Percentiles rank a stretch among this genome's conserved stretches.
Conservation (phyloP, 2,888 invertebrate species). For the Petrophora chlorosata region DNA sequence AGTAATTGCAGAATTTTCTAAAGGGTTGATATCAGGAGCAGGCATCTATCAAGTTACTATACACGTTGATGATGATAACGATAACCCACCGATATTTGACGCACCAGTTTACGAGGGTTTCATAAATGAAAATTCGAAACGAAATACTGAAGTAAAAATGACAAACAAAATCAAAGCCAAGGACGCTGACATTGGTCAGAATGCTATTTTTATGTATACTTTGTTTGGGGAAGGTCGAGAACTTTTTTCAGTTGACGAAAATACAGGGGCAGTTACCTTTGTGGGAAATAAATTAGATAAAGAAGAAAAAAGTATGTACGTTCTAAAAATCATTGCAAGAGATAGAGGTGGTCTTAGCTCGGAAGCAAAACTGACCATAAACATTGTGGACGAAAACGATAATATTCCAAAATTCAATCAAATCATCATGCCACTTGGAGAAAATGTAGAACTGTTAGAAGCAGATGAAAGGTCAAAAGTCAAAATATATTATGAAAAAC, state of each 20-base stretch:
- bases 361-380: conserved; percentile 88
- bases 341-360: conserved; percentile 90
- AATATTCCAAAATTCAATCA: conserved; percentile 89
- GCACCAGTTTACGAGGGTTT: conserved; percentile 88
- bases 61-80: conserved; percentile 93
- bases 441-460: conserved; percentile 86
- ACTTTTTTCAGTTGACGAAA: conserved; percentile 87
- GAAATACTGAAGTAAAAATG: conserved; percentile 88
- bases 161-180: conserved; percentile 87
- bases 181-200: conserved; percentile 88
- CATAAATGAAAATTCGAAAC: conserved; percentile 90
- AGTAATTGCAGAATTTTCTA: conserved; percentile 90
- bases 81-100: conserved; percentile 92
- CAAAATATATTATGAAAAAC: conserved; percentile 73
- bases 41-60: conserved; percentile 92
- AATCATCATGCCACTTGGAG: conserved; percentile 87
- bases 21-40: conserved; percentile 87
- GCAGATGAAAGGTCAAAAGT: conserved; percentile 80
- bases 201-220: conserved; percentile 87
- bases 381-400: conserved; percentile 91
- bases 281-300: conserved; percentile 86
- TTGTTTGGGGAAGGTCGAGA: conserved; percentile 90
- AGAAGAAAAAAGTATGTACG: conserved; percentile 87
- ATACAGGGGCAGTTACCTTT: conserved; percentile 85
- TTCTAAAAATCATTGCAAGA: conserved; percentile 88